Evolutionary conservation across 2,888 invertebrate species (phyloP).

Genomic region (Lissocephala sabroskyi): DNA sequence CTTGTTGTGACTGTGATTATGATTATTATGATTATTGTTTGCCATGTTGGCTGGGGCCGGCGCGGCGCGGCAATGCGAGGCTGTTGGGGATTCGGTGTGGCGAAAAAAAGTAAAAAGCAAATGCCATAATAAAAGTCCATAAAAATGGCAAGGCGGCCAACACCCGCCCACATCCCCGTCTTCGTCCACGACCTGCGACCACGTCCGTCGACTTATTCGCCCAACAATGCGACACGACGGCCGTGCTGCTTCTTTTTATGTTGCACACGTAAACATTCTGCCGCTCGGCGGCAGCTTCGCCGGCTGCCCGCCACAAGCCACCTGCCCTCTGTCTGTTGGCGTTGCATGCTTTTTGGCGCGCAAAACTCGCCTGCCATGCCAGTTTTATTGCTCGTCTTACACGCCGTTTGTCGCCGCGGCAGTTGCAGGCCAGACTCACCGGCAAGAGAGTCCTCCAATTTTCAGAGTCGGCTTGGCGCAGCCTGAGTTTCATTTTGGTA

Average conservation of each 20-base stretch:
- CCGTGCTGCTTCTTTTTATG: conserved; percentile 38
- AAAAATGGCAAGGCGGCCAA: conserved; percentile 31
- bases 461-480: too few relatives aligned
- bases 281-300: background rate
- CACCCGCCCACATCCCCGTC: conserved; percentile 1
- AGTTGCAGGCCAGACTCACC: too few relatives aligned
- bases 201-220: background rate
- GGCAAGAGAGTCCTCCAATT: too few relatives aligned
- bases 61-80: too few relatives aligned
- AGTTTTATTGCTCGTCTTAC: conserved; percentile 47
- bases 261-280: conserved; percentile 39
- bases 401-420: conserved; percentile 13
- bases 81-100: too few relatives aligned
- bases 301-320: background rate
- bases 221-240: conserved; percentile 51
- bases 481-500: too few relatives aligned
- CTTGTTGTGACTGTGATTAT: conserved; percentile 45
- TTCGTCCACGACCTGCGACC: background rate
- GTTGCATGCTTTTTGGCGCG: conserved; percentile 57
- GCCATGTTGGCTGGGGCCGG: too few relatives aligned
- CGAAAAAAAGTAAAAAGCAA: conserved; percentile 25
- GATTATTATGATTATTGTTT: conserved; percentile 62
- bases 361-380: conserved; percentile 21
- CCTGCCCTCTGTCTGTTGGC: conserved; percentile 7
- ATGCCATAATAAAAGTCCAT: conserved; percentile 57